A percentile compares a stretch with the other conserved stretches of the same genome.
These are phyloP conservation scores for Periplaneta americana DNA, from an alignment of 1,140 invertebrate species.

Conservation along the genomic window DNA sequence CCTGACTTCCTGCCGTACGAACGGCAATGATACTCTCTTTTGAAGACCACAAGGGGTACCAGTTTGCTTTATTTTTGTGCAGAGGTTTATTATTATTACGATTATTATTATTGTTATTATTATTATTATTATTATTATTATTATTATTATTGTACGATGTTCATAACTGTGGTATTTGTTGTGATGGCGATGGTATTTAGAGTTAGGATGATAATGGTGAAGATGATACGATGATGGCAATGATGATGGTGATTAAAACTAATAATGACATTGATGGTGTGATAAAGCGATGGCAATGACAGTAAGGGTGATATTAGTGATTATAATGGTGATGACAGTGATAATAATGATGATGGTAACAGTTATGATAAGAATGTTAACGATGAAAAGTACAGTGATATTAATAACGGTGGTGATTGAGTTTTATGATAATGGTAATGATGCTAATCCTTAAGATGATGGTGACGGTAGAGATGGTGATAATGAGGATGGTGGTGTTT, in stretches of 20 bases:
- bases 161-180: not conserved
- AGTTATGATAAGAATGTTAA: not conserved
- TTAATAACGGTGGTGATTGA: not conserved
- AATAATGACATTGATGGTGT: no score
- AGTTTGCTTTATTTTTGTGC: not conserved
- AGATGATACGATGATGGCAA: no score
- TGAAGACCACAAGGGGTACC: no score
- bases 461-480: no score
- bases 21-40: no score
- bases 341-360: not conserved
- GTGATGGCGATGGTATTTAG: not conserved
- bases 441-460: no score
- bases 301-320: not conserved
- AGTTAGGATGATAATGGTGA: no score
- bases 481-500: no score
- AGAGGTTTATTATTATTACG: not conserved
- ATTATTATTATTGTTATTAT: not conserved
- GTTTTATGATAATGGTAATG: no score
- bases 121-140: not conserved
- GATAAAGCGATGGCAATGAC: no score
- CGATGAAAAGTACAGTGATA: not conserved
- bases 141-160: not conserved
- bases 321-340: not conserved
- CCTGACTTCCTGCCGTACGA: no score
- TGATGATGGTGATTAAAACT: no score